These are phyloP conservation scores for Sesamia inferens DNA, from an alignment of 2,888 invertebrate species.

Conservation along the genomic window DNA sequence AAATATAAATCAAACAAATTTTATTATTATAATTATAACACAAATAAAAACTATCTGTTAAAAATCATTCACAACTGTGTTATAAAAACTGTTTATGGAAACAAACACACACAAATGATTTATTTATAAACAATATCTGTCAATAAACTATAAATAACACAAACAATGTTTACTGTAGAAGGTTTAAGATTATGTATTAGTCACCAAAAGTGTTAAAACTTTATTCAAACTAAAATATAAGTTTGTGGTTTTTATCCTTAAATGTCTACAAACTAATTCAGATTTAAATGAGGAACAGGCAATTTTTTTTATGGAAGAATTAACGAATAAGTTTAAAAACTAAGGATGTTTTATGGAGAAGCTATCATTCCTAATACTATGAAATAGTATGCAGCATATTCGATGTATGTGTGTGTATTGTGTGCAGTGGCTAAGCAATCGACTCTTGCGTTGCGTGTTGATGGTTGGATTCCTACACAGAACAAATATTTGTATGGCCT, in stretches of 20 bases:
- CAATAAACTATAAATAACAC: conserved; percentile 20
- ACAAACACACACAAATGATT: conserved; percentile 9
- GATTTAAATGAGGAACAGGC: background rate
- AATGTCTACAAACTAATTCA: background rate
- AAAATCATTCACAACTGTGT: background rate
- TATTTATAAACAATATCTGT: conserved; percentile 31
- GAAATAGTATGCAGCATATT: background rate
- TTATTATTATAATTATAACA: too few species aligned
- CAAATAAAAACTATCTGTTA: too few species aligned
- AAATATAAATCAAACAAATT: too few species aligned
- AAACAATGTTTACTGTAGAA: conserved; percentile 8
- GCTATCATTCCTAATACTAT: background rate
- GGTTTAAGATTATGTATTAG: background rate
- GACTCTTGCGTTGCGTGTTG: too few species aligned
- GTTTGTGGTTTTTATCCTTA: background rate
- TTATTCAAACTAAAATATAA: background rate
- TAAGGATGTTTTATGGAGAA: too few species aligned
- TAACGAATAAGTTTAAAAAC: too few species aligned
- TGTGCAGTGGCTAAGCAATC: background rate
- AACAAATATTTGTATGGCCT: too few species aligned
- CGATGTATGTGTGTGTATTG: background rate
- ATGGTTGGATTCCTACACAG: too few species aligned
- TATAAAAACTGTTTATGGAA: conserved; percentile 28
- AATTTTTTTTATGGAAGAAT: background rate
- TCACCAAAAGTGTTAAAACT: background rate